phyloP scores from a whole-genome alignment of 2,888 invertebrate species.

The Cosmorhoe ocellata region DNA sequence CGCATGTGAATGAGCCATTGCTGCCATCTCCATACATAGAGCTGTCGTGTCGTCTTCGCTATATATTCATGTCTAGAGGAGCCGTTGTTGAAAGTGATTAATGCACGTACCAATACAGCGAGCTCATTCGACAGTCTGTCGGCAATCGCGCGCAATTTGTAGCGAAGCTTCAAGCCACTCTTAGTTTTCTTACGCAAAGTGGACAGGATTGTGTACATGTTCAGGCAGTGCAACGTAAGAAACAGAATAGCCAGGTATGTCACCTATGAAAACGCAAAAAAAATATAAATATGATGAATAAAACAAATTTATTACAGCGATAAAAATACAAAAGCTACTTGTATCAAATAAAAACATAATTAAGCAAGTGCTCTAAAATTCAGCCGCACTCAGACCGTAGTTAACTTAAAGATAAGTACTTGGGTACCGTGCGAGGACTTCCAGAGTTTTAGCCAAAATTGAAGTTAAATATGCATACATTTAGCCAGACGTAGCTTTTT shows the following conservation, averaged over 20 bases:
- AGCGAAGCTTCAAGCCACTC: constrained; percentile 82
- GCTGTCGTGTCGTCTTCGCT: constrained; percentile 8
- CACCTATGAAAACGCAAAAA: constrained; percentile 82
- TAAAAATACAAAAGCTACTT: constrained; percentile 57
- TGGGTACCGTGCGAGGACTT: too few relatives aligned
- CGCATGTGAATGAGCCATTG: too few relatives aligned
- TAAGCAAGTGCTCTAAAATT: background rate
- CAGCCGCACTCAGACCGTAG: too few relatives aligned
- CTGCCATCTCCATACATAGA: background rate
- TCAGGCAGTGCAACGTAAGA: constrained; percentile 93
- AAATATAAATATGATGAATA: constrained; percentile 43
- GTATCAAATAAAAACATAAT: constrained; percentile 12
- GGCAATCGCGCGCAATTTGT: constrained; percentile 81
- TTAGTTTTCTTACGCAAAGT: constrained; percentile 93
- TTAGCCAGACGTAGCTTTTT: too few relatives aligned
- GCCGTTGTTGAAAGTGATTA: constrained; percentile 3
- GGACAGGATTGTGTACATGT: constrained; percentile 92
- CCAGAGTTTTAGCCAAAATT: too few relatives aligned
- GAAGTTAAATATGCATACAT: too few relatives aligned
- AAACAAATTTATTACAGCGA: constrained; percentile 57
- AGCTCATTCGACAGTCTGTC: constrained; percentile 74
- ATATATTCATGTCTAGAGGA: background rate
- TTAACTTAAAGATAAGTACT: too few relatives aligned
- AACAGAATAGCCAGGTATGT: constrained; percentile 92
- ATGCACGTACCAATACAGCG: constrained; percentile 69